These are phyloP conservation scores for Oreonectes daqikongensis DNA, from an alignment of 2,797 vertebrate species.

Conservation along the genomic window DNA sequence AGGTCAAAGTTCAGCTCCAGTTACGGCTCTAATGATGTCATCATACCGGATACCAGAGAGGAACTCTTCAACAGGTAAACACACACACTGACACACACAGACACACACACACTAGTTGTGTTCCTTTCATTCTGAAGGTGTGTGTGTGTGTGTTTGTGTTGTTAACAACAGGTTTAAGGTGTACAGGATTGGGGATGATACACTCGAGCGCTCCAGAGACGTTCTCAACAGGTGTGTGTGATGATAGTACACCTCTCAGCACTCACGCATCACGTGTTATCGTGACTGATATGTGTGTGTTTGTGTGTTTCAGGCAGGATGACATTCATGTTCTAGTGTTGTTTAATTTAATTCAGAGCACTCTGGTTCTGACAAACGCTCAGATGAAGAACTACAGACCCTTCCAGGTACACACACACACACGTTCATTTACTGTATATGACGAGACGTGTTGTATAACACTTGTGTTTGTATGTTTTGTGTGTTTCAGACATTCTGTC, in stretches of 20 bases:
- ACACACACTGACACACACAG: background rate
- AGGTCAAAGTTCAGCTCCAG: conserved; percentile 88
- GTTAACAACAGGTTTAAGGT: conserved; percentile 84
- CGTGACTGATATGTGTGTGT: conserved; percentile 15
- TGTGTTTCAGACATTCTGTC: conserved; percentile 83
- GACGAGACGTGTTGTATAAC: background rate
- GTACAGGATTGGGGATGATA: conserved; percentile 79
- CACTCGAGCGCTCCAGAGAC: conserved; percentile 71
- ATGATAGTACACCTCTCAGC: no score
- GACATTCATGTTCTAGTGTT: conserved; percentile 91
- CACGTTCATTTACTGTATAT: no score
- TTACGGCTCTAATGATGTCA: conserved; percentile 67
- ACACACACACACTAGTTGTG: conserved; percentile 3
- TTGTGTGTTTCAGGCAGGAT: conserved; percentile 73
- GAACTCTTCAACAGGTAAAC: conserved; percentile 85
- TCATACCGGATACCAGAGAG: conserved; percentile 84
- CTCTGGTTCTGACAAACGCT: conserved; percentile 87
- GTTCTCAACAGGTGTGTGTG: conserved; percentile 74
- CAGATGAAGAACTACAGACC: conserved; percentile 91
- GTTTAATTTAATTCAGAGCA: conserved; percentile 95
- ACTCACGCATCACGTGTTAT: background rate
- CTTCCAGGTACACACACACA: conserved; percentile 82
- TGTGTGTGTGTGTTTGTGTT: conserved; percentile 9
- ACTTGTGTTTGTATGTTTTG: background rate
- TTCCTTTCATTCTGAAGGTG: background rate